A percentile compares a stretch with the other conserved stretches of the same genome.
Conservation (phyloP, 92 coral and sea anemone species). For the Heteractis magnifica region DNA sequence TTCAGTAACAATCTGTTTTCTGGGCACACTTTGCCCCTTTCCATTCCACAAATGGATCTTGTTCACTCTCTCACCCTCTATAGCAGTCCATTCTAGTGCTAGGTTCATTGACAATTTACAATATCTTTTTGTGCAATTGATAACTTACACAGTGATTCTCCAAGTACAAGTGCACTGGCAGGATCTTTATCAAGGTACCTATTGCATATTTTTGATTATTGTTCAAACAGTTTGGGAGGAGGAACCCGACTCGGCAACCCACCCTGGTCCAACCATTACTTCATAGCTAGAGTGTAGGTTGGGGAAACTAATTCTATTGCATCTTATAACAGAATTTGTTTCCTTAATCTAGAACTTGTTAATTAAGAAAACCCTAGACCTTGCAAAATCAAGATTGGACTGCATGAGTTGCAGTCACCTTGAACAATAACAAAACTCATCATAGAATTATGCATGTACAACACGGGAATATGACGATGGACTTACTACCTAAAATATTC, state of each 20-base stretch:
- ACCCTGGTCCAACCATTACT: too few species aligned
- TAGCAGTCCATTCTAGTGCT: neutral
- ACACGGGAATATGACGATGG: neutral
- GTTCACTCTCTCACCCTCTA: neutral
- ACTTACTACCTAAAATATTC: neutral
- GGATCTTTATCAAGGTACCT: neutral
- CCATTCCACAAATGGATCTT: neutral
- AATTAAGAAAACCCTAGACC: neutral
- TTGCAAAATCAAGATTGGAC: neutral
- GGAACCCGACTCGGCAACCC: too few species aligned
- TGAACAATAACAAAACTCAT: neutral
- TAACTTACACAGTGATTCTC: neutral
- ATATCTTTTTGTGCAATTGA: neutral
- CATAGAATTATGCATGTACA: neutral
- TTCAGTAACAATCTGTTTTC: neutral
- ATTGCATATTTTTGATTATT: too few species aligned
- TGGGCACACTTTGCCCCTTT: neutral
- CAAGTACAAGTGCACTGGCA: conserved; percentile 2
- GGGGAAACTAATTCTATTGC: too few species aligned
- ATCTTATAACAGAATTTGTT: too few species aligned
- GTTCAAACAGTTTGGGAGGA: too few species aligned
- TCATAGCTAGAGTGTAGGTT: too few species aligned
- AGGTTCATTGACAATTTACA: neutral
- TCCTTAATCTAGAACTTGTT: neutral
- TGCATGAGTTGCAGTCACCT: neutral